Conservation (phyloP, 2,888 invertebrate species). For the Ennomos erosarius region DNA sequence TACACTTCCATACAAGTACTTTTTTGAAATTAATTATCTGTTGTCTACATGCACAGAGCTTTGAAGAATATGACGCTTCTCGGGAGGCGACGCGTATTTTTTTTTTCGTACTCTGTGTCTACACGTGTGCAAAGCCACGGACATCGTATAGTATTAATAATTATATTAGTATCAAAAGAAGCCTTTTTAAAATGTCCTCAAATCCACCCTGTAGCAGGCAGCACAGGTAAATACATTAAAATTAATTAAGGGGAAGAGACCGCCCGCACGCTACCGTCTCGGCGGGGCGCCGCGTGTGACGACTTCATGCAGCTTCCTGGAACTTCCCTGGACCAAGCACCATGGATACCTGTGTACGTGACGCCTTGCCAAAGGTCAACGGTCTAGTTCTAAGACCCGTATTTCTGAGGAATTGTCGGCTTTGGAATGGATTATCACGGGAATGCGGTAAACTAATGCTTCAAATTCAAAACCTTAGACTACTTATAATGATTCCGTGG, state of each 20-base stretch:
- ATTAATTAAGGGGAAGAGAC: conserved; percentile 80
- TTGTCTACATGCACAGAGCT: too few relatives aligned
- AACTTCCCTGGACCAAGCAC: conserved; percentile 53
- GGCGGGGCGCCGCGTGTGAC: conserved; percentile 68
- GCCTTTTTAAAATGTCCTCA: conserved; percentile 18
- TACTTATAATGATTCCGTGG: too few relatives aligned
- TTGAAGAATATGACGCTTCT: too few relatives aligned
- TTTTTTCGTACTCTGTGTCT: too few relatives aligned
- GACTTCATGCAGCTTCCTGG: conserved; percentile 82
- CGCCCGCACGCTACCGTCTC: conserved; percentile 82
- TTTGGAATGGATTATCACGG: conserved; percentile 3
- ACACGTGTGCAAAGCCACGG: too few relatives aligned
- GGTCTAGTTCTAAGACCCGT: conserved; percentile 14
- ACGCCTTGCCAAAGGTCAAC: conserved; percentile 39
- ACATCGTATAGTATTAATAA: too few relatives aligned
- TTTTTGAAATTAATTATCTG: too few relatives aligned
- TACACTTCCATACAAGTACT: too few relatives aligned
- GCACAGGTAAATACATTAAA: conserved; percentile 76
- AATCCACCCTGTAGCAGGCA: conserved; percentile 14
- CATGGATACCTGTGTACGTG: conserved; percentile 38
- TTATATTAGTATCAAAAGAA: neutral
- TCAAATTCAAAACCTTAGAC: too few relatives aligned
- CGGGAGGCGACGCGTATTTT: too few relatives aligned
- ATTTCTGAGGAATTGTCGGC: neutral
- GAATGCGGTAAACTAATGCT: too few relatives aligned